Conservation (phyloP, 2,888 invertebrate species). For the Rotaria sp. region DNA sequence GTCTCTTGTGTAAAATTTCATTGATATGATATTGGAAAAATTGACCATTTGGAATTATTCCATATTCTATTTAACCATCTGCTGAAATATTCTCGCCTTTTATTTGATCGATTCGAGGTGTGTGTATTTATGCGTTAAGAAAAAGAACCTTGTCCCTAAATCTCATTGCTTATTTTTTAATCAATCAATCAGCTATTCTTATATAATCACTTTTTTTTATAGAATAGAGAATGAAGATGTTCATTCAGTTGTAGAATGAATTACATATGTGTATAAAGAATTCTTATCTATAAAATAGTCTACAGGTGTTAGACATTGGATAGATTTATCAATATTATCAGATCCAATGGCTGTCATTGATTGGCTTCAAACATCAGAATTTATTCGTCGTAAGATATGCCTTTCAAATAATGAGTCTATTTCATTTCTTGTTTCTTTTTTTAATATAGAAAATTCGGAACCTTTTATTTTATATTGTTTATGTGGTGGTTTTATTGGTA, state of each 20-base stretch:
- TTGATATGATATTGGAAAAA: not conserved
- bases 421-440: not conserved
- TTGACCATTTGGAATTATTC: not conserved
- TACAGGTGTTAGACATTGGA: not conserved
- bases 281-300: not conserved
- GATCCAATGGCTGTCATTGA: constrained; percentile 7
- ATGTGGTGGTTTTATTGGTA: constrained; percentile 19
- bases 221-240: not conserved
- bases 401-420: not conserved
- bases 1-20: not conserved
- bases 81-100: not conserved
- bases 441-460: not conserved
- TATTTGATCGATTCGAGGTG: constrained; percentile 8
- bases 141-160: not conserved
- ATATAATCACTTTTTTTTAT: not conserved
- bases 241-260: not conserved
- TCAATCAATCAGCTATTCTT: not conserved
- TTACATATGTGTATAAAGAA: not conserved
- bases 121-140: not conserved
- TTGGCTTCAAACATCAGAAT: constrained; percentile 14
- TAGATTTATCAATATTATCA: not conserved
- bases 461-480: not conserved
- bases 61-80: not conserved
- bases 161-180: not conserved
- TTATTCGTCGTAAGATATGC: not conserved